Percentiles rank a stretch among this genome's conserved stretches.
phyloP scores from a whole-genome alignment of 2,888 invertebrate species.

The Melanargia galathea region DNA sequence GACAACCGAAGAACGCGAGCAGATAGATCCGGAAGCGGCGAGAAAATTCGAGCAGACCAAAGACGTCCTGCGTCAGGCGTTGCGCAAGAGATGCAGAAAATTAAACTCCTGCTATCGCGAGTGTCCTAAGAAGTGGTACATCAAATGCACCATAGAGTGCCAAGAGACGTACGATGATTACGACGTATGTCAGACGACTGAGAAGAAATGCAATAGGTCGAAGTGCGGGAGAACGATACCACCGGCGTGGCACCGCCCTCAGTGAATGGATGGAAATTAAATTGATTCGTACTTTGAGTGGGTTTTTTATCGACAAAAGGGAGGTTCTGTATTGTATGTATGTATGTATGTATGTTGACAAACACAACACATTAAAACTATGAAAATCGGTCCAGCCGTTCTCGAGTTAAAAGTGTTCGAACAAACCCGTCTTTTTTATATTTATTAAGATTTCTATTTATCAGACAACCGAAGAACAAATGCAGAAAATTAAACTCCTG shows the following conservation, averaged over 20 bases:
- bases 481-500: conserved; percentile 48
- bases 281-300: too few relatives aligned
- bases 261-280: conserved; percentile 8
- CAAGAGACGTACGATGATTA: conserved; percentile 45
- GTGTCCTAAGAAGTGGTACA: conserved; percentile 42
- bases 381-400: too few relatives aligned
- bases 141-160: conserved; percentile 45
- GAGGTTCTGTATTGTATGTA: too few relatives aligned
- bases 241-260: conserved; percentile 40
- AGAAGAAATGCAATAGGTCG: conserved; percentile 40
- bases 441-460: conserved; percentile 16
- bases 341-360: too few relatives aligned
- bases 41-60: conserved; percentile 41
- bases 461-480: conserved; percentile 44
- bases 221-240: conserved; percentile 52
- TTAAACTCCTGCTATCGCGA: conserved; percentile 44
- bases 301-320: too few relatives aligned
- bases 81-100: conserved; percentile 47
- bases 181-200: conserved; percentile 45
- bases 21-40: conserved; percentile 37
- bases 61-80: conserved; percentile 42
- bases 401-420: too few relatives aligned
- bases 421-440: not conserved
- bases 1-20: conserved; percentile 42
- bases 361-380: too few relatives aligned